Conservation (phyloP, 2,888 invertebrate species). For the Onthophagus sagittarius region DNA sequence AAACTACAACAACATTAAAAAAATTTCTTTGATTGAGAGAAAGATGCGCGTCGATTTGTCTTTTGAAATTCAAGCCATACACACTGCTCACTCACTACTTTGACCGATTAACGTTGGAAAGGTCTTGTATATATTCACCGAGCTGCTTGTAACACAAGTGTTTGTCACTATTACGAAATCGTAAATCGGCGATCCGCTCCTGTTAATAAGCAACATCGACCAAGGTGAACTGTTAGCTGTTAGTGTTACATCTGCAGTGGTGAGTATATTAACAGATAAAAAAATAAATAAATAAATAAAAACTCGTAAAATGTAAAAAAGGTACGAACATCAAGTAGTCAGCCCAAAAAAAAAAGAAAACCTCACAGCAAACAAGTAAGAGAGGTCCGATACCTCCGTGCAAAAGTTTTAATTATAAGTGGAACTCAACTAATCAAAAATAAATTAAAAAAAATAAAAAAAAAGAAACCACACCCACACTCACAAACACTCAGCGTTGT, state of each 20-base stretch:
- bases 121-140: neutral
- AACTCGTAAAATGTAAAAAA: slow-evolving; percentile 28
- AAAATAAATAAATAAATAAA: slow-evolving; percentile 26
- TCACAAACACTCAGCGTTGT: slow-evolving; percentile 49
- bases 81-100: slow-evolving; percentile 44
- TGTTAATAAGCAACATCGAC: slow-evolving; percentile 7
- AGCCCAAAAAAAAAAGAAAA: slow-evolving; percentile 48
- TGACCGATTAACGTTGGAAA: neutral
- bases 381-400: slow-evolving; percentile 30
- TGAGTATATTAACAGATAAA: slow-evolving; percentile 43
- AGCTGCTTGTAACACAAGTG: slow-evolving; percentile 47
- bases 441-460: neutral
- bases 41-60: slow-evolving; percentile 1
- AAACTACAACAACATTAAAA: slow-evolving; percentile 11
- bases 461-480: slow-evolving; percentile 48
- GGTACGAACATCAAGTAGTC: slow-evolving; percentile 48
- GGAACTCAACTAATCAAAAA: slow-evolving; percentile 43
- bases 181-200: neutral
- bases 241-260: slow-evolving; percentile 51
- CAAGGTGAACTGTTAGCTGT: slow-evolving; percentile 30
- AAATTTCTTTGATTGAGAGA: slow-evolving; percentile 16
- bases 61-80: slow-evolving; percentile 39
- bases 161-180: slow-evolving; percentile 18
- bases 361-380: slow-evolving; percentile 50
- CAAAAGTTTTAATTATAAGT: slow-evolving; percentile 35